These are phyloP conservation scores for Myotis daubentonii DNA, from an alignment of 2,797 vertebrate species.

Conservation along the genomic window DNA sequence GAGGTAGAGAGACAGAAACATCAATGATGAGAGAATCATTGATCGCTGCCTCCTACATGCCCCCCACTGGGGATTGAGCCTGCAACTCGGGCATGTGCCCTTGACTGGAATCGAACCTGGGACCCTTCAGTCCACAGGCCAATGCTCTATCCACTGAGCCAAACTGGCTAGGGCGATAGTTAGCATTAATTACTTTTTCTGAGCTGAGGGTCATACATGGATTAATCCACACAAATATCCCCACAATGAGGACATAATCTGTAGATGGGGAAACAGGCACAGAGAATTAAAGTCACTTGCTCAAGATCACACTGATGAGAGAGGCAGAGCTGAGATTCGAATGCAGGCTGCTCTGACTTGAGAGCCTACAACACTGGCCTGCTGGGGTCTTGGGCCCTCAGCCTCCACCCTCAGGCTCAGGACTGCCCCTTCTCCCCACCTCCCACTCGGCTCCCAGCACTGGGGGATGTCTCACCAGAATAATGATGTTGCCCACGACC, in stretches of 20 bases:
- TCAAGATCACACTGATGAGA: not conserved
- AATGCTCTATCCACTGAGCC: too few relatives aligned
- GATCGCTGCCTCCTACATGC: too few relatives aligned
- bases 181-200: not conserved
- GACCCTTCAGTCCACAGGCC: too few relatives aligned
- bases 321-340: not conserved
- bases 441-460: not conserved
- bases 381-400: not conserved
- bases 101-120: too few relatives aligned
- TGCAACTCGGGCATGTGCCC: too few relatives aligned
- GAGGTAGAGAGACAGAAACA: too few relatives aligned
- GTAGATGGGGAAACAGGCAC: not conserved
- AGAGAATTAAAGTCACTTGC: not conserved
- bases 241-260: not conserved
- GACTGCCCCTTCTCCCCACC: not conserved
- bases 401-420: not conserved
- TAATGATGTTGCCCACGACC: conserved; percentile 84
- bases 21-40: too few relatives aligned
- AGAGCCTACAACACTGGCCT: rapidly evolving
- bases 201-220: not conserved
- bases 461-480: conserved; percentile 83
- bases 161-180: not conserved
- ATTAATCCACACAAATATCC: not conserved
- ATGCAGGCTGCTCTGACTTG: not conserved
- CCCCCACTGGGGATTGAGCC: too few relatives aligned